These are phyloP conservation scores for Thaleichthys pacificus DNA, from an alignment of 2,797 vertebrate genomes.

Conservation along the genomic window DNA sequence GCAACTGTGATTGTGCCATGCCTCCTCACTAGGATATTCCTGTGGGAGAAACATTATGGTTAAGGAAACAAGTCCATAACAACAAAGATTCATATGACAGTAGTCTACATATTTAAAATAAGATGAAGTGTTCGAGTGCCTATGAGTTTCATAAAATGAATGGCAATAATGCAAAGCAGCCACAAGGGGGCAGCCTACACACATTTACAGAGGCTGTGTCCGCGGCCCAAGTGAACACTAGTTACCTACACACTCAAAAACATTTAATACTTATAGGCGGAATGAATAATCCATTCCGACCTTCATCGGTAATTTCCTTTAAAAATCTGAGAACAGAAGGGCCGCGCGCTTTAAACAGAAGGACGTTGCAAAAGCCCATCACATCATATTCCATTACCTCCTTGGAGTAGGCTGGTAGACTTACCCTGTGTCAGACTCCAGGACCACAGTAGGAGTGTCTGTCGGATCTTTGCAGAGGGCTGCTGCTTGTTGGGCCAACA, in stretches of 20 bases:
- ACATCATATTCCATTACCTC: no score
- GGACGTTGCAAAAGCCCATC: background rate
- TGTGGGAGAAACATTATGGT: conserved; percentile 56
- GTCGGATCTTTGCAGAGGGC: conserved; percentile 88
- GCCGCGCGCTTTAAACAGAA: background rate
- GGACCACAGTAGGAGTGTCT: conserved; percentile 89
- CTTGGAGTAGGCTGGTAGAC: conserved; percentile 27
- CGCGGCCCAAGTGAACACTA: background rate
- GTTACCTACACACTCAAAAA: background rate
- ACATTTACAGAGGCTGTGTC: no score
- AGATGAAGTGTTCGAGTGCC: background rate
- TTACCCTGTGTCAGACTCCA: conserved; percentile 94
- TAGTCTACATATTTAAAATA: background rate
- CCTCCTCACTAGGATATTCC: conserved; percentile 92
- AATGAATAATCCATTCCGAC: background rate
- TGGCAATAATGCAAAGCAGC: conserved; percentile 9
- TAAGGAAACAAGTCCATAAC: background rate
- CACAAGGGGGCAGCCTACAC: conserved; percentile 65
- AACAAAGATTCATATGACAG: background rate
- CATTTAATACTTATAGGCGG: background rate
- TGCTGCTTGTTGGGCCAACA: conserved; percentile 89
- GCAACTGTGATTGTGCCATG: conserved; percentile 92
- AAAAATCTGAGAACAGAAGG: background rate
- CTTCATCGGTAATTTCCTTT: background rate
- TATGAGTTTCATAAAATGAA: background rate